Evolutionary conservation across 1,140 invertebrate genomes (phyloP).

Genomic region (Manduca sexta): DNA sequence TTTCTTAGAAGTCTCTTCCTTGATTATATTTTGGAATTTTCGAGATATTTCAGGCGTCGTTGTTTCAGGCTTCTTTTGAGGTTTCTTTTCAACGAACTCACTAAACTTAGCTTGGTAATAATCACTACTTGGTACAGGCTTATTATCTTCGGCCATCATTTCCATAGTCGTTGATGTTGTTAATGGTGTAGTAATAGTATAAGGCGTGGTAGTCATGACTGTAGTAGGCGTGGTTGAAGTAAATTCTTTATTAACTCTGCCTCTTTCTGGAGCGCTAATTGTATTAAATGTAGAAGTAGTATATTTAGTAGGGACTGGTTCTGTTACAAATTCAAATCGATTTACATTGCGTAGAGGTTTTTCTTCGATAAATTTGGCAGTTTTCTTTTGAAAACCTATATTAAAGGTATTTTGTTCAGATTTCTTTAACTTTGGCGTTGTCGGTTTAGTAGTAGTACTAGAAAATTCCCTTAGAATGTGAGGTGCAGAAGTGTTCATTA

Average conservation of each 20-base stretch:
- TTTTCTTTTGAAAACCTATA: conserved; percentile 57
- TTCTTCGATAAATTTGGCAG: conserved; percentile 34
- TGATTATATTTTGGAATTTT: conserved; percentile 49
- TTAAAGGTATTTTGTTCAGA: conserved; percentile 45
- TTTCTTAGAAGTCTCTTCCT: conserved; percentile 19
- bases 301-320: conserved; percentile 28
- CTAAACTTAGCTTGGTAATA: conserved; percentile 42
- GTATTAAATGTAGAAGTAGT: conserved; percentile 21
- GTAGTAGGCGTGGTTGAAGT: conserved; percentile 8
- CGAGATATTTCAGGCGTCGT: conserved; percentile 24
- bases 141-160: conserved; percentile 18
- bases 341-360: conserved; percentile 40
- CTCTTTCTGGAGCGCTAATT: conserved; percentile 18
- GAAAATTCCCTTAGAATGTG: conserved; percentile 24
- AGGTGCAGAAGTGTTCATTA: conserved; percentile 32
- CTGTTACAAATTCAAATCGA: conserved; percentile 50
- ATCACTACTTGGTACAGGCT: conserved; percentile 16
- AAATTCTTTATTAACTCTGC: conserved; percentile 17
- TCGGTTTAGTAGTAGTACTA: conserved; percentile 21
- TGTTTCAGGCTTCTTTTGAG: conserved; percentile 1
- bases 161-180: conserved; percentile 25
- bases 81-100: conserved; percentile 27
- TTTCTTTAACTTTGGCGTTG: conserved; percentile 11
- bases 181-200: conserved; percentile 14
- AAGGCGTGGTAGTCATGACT: neutral